Conservation (phyloP, 1,140 invertebrate genomes). For the Bilobella aurantiaca region DNA sequence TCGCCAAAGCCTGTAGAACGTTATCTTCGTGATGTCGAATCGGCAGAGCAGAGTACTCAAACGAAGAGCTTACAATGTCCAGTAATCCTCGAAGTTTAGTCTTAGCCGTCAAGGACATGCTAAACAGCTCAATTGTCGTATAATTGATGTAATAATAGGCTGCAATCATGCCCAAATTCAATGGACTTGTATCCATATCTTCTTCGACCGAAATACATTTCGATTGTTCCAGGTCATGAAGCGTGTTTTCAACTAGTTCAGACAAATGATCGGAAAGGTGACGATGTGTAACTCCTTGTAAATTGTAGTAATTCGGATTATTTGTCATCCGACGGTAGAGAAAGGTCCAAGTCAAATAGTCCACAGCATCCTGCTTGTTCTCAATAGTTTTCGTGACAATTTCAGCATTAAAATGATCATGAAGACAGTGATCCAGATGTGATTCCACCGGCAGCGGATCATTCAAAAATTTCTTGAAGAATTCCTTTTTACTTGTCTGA, state of each 20-base stretch:
- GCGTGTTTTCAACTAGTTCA: slow-evolving; percentile 91
- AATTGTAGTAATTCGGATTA: slow-evolving; percentile 99
- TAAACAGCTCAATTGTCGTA: slow-evolving; percentile 97
- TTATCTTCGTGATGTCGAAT: slow-evolving; percentile 92
- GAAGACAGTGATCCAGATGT: slow-evolving; percentile 89
- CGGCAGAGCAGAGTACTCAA: slow-evolving; percentile 89
- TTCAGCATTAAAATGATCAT: slow-evolving; percentile 99
- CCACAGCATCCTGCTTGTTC: slow-evolving; percentile 99
- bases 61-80: slow-evolving; percentile 95
- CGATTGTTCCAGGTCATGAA: slow-evolving; percentile 90
- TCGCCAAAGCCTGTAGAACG: slow-evolving; percentile 68
- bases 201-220: slow-evolving; percentile 98
- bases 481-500: slow-evolving; percentile 95
- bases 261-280: slow-evolving; percentile 98
- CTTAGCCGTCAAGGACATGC: slow-evolving; percentile 88
- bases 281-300: slow-evolving; percentile 90
- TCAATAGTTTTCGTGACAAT: slow-evolving; percentile 99
- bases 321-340: slow-evolving; percentile 92
- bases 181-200: slow-evolving; percentile 88
- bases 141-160: slow-evolving; percentile 99
- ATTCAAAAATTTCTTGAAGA: slow-evolving; percentile 97
- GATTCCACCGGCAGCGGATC: slow-evolving; percentile 95
- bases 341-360: slow-evolving; percentile 99
- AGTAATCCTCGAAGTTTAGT: slow-evolving; percentile 93
- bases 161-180: slow-evolving; percentile 99